Evolutionary conservation across 2,888 invertebrate species (phyloP), one percentile per base, ranked within the genome.

Genomic region (Ennomos fuscantarius): DNA sequence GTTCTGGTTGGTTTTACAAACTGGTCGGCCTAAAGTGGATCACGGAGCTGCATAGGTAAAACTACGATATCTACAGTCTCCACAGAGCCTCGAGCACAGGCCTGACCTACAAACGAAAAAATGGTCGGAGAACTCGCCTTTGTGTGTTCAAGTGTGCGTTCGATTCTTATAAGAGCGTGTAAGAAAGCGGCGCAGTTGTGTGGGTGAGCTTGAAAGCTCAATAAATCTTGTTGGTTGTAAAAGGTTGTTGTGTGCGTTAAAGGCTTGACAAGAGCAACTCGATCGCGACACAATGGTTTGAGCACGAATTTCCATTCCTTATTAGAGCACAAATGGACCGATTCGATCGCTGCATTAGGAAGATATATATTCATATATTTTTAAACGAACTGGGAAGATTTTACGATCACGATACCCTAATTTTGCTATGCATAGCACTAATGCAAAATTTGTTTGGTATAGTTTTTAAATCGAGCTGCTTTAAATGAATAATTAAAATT

Each of bases 61-160:
- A 63, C 67, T 63, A 69, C 72, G 70, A 71, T 79, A 67, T 72
- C 69, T 60, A 63, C 24, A 24, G 24, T 6, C 24, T 24, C 63
- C 65, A 66, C 69, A 69, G 67, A 66, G 69, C 65, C 65, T 67
- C 68, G 68, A 58, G 68, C 57, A 68, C 69, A 65, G 66, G 68
- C 68, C 66, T 82, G 87, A 87, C 90, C 90, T 84, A 90, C 81
- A 87, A 88, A 83, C 78, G 70, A 86, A 89, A 86, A 87, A 86
- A 82, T 78, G 70, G 69, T 62, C 76, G 66, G 75, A 76, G 75
- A 73, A 74, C 68, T 53, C 63, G 76, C 70, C 69, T 73, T 76
- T 73, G 75, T 76, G 71, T 68, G 68, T 45, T 60, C 67, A 59
- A 67, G 79, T 74, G 73, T 73, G 76, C 70, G 74, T 70, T 71